phyloP scores from a whole-genome alignment of 2,113 vertebrate genomes.

The Xiphorhynchus elegans region DNA sequence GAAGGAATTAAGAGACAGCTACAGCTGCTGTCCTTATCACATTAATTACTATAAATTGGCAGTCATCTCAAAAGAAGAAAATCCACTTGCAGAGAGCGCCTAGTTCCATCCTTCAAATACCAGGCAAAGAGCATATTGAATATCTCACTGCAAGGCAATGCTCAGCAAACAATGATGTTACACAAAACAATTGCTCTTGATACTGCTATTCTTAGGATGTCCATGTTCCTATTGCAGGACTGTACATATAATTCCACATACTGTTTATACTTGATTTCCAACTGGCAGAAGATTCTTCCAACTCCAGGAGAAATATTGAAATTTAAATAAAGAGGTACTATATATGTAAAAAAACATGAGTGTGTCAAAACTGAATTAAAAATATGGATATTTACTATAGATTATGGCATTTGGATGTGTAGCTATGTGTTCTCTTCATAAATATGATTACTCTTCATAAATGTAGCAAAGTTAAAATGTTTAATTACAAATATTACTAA shows the following conservation, averaged over 20 bases:
- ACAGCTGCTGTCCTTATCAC: slow-evolving; percentile 73
- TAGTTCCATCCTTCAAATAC: slow-evolving; percentile 3
- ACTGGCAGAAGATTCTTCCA: background rate
- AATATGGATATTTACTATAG: background rate
- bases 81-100: slow-evolving; percentile 26
- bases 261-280: background rate
- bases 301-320: background rate
- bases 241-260: background rate
- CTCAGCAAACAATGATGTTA: background rate
- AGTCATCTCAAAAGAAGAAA: slow-evolving; percentile 59
- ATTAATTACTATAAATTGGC: slow-evolving; percentile 75
- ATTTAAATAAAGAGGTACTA: background rate
- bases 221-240: background rate
- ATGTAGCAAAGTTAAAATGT: background rate
- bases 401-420: background rate
- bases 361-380: background rate
- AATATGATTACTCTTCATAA: background rate
- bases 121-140: background rate
- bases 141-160: background rate
- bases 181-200: background rate
- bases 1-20: slow-evolving; percentile 73
- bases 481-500: background rate
- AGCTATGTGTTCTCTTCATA: background rate
- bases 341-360: background rate
- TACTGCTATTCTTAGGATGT: background rate